Percentiles rank a stretch among this genome's conserved stretches.
phyloP scores from a whole-genome alignment of 1,140 invertebrate species.

The Diprion similis region DNA sequence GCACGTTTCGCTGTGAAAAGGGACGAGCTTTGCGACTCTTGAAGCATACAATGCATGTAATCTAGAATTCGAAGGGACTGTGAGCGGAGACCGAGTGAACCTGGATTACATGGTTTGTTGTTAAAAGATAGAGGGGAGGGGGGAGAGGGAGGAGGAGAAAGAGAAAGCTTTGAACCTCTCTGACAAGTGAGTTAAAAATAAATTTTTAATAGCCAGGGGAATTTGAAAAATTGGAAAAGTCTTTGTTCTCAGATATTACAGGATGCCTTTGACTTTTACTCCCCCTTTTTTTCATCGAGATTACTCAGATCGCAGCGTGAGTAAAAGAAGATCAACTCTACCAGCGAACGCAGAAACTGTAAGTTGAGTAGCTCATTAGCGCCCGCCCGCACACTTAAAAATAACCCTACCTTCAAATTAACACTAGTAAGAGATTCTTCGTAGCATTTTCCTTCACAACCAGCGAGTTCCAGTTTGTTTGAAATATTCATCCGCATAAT shows the following conservation, averaged over 20 bases:
- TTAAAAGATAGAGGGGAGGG: no score
- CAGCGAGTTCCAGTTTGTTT: neutral
- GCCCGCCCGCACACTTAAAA: conserved; percentile 33
- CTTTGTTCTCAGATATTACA: neutral
- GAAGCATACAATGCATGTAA: no score
- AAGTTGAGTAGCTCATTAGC: conserved; percentile 39
- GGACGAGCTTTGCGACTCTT: no score
- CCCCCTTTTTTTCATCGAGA: neutral
- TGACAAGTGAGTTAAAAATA: neutral
- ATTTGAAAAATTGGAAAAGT: neutral
- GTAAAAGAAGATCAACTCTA: neutral
- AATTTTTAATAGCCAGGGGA: no score
- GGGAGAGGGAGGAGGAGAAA: no score
- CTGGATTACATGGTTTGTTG: no score
- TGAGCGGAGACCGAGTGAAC: no score
- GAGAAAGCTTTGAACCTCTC: neutral
- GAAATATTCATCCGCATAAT: no score
- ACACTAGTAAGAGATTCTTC: conserved; percentile 23
- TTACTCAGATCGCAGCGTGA: neutral
- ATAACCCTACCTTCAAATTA: conserved; percentile 40
- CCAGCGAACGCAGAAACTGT: neutral
- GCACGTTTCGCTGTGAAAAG: no score
- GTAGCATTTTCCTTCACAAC: neutral
- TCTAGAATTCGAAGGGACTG: no score
- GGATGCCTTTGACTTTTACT: no score